phyloP scores from a whole-genome alignment of 2,797 vertebrate species.

The Myotis planiceps region DNA sequence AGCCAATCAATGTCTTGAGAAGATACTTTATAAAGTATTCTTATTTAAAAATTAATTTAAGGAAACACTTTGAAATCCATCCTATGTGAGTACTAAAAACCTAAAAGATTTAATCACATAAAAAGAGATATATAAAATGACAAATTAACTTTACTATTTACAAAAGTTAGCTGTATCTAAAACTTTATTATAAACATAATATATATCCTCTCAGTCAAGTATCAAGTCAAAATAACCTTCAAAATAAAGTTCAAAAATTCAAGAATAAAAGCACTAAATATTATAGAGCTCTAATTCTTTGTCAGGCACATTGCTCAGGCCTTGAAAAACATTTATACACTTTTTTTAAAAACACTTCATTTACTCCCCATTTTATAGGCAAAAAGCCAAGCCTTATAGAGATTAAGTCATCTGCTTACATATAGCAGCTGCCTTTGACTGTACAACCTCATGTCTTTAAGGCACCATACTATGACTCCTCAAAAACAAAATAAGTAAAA shows the following conservation, averaged over 20 bases:
- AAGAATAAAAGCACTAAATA: slow-evolving; percentile 36
- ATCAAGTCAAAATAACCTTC: not conserved
- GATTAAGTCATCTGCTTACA: not conserved
- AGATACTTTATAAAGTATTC: not conserved
- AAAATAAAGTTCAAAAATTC: slow-evolving; percentile 28
- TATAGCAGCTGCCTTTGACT: not conserved
- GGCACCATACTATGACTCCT: not conserved
- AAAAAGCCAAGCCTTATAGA: not conserved
- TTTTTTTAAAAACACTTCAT: slow-evolving; percentile 10
- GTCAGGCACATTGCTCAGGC: not conserved
- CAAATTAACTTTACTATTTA: slow-evolving; percentile 39
- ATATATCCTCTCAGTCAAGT: not conserved
- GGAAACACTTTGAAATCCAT: slow-evolving; percentile 30
- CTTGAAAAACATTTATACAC: not conserved
- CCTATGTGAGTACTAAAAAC: not conserved
- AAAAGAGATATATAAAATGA: not conserved
- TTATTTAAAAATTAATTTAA: not conserved
- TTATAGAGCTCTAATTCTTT: not conserved
- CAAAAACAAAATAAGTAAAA: slow-evolving; percentile 16
- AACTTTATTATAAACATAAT: slow-evolving; percentile 3
- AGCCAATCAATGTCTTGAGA: not conserved
- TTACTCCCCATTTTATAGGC: not conserved
- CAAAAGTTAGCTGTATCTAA: not conserved
- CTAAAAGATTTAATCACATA: not conserved
- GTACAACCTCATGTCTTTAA: not conserved